Percentiles rank a stretch among this genome's conserved stretches.
phyloP scores from a whole-genome alignment of 2,113 vertebrate genomes.

The Canis aureus region DNA sequence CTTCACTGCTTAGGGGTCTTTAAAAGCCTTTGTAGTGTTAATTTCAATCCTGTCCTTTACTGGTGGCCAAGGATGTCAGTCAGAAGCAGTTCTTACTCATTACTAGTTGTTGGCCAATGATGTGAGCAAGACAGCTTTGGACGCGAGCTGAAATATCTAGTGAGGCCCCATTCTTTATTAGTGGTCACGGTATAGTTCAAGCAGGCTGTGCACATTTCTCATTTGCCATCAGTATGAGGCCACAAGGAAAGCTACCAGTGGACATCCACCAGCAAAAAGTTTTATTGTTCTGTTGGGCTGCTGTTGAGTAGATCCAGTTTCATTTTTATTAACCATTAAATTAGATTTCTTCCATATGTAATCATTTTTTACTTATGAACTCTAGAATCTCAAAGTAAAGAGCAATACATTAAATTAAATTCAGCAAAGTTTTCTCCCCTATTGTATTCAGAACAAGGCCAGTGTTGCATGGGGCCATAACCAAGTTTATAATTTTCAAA shows the following conservation, averaged over 20 bases:
- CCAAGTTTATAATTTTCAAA: conserved; percentile 57
- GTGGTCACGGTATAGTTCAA: background rate
- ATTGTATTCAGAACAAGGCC: background rate
- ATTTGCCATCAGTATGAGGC: background rate
- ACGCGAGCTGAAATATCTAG: background rate
- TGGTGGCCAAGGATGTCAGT: background rate
- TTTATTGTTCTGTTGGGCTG: background rate
- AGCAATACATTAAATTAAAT: background rate
- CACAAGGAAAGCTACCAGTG: background rate
- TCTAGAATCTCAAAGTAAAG: conserved; percentile 23
- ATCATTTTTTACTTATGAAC: background rate
- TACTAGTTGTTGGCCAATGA: background rate
- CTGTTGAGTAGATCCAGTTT: background rate
- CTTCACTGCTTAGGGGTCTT: background rate
- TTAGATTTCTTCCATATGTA: background rate
- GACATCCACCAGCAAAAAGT: background rate
- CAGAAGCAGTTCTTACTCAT: background rate
- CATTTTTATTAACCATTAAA: background rate
- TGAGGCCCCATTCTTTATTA: background rate
- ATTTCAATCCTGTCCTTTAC: background rate
- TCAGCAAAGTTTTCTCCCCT: background rate
- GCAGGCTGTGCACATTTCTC: background rate
- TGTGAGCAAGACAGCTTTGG: background rate
- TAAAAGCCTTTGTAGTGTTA: conserved; percentile 22
- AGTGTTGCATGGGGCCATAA: background rate